A percentile compares a stretch with the other conserved stretches of the same genome.
Conservation (phyloP, 2,113 vertebrate genomes). For the Paramisgurnus dabryanus region DNA sequence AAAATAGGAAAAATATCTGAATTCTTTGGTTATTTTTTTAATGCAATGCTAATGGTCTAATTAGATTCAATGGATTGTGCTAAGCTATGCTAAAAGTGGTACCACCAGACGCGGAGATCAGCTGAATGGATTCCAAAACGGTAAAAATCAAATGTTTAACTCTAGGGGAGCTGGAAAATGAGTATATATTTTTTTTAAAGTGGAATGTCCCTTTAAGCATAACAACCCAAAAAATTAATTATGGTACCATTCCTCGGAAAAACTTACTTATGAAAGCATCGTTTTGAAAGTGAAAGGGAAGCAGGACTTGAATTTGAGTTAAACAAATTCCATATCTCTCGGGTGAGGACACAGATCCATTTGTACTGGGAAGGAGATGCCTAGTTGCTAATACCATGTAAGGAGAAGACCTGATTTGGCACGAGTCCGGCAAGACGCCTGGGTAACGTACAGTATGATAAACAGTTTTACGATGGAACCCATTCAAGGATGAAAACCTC, state of each 20-base stretch:
- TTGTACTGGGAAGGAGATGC: slow-evolving; percentile 48
- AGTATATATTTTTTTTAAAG: too few relatives aligned
- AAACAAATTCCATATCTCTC: slow-evolving; percentile 56
- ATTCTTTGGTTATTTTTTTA: too few relatives aligned
- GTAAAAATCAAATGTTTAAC: too few relatives aligned
- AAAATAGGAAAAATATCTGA: too few relatives aligned
- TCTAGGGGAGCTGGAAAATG: too few relatives aligned
- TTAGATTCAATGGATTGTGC: too few relatives aligned
- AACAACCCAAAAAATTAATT: slow-evolving; percentile 23
- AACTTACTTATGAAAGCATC: slow-evolving; percentile 8
- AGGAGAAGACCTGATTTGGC: slow-evolving; percentile 70
- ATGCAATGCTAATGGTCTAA: too few relatives aligned
- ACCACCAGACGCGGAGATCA: too few relatives aligned
- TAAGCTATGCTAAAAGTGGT: too few relatives aligned
- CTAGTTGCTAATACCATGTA: slow-evolving; percentile 73
- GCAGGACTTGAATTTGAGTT: slow-evolving; percentile 18
- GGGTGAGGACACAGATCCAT: slow-evolving; percentile 43
- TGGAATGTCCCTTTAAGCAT: too few relatives aligned
- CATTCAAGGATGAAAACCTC: slow-evolving; percentile 37
- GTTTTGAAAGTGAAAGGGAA: background rate
- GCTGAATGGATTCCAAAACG: too few relatives aligned
- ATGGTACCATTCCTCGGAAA: slow-evolving; percentile 11
- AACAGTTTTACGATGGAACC: slow-evolving; percentile 49
- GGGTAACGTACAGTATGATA: slow-evolving; percentile 57
- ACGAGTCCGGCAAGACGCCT: slow-evolving; percentile 58